These are phyloP conservation scores for Dissostichus mawsoni DNA, from an alignment of 2,113 vertebrate species.

Conservation along the genomic window DNA sequence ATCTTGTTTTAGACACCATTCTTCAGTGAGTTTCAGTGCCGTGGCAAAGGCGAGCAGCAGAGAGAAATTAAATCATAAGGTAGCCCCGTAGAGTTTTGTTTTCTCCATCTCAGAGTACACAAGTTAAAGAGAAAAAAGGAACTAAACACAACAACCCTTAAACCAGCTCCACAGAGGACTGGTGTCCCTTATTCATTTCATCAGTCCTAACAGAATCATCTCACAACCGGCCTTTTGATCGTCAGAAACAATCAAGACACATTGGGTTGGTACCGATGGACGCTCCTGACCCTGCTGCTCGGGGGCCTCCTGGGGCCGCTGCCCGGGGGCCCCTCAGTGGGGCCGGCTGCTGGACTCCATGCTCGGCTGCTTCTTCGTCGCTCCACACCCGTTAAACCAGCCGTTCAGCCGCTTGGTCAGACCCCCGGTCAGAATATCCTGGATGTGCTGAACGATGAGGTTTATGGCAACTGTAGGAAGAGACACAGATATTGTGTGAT, in stretches of 20 bases:
- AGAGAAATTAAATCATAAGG: conserved; percentile 17
- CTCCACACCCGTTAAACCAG: conserved; percentile 85
- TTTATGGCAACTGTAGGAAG: conserved; percentile 92
- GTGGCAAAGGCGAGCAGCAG: conserved; percentile 48
- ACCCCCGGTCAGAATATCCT: conserved; percentile 94
- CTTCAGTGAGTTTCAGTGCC: conserved; percentile 18
- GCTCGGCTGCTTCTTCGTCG: conserved; percentile 86
- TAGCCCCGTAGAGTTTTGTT: conserved; percentile 3
- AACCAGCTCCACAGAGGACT: neutral
- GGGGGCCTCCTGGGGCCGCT: too few species aligned
- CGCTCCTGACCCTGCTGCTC: neutral
- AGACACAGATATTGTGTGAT: conserved; percentile 19
- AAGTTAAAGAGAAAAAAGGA: conserved; percentile 23
- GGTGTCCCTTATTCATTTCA: neutral
- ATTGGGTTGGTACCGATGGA: neutral
- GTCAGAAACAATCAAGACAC: neutral
- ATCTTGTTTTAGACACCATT: conserved; percentile 13
- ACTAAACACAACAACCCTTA: conserved; percentile 20
- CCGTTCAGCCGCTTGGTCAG: conserved; percentile 90
- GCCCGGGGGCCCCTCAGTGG: conserved; percentile 81
- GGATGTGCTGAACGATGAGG: conserved; percentile 97
- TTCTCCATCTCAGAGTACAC: conserved; percentile 15
- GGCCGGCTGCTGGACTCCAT: conserved; percentile 93
- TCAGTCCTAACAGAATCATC: conserved; percentile 24
- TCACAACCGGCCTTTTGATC: conserved; percentile 24